Base-by-base conservation (phyloP, 2,888 invertebrate genomes). In the Papilio demoleus region DNA sequence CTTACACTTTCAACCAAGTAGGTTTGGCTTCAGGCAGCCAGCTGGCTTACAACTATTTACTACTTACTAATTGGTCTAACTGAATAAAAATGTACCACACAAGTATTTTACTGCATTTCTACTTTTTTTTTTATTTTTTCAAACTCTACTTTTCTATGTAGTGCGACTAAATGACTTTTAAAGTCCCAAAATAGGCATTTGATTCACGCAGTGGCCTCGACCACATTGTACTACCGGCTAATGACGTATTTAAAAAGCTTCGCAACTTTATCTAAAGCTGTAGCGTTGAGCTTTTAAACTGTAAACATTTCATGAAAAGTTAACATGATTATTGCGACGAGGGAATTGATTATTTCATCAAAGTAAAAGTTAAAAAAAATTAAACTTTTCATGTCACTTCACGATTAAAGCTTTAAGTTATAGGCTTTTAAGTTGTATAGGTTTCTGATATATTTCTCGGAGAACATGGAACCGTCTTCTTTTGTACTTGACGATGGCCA, bases 201-300 rank as follows among this genome's bases (percentile, higher is more conserved):
- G 53, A 53, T 53, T 27, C 53, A 53, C 53, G 53, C 24, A 53
- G 24, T 27, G 53, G 27, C 53, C 53, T 53, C 27, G 53, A 24
- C 2, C 27, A 53, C 27, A 27, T 27, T 24, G 53, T 53, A 53
- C 27, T 14, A 8, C 27, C 53, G 53, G 53, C 53, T 53, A 53
- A 53, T 53, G 53, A 53, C 53, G 24, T 27, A 53, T 53, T 53
- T 53, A 11, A 53, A 50, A 53, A 53, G 53, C 53, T 53, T 53
- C 22, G 53, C 24, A 50, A 50, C 53, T 24, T 53, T 27, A 53
- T 53, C 53, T 53, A 27, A 53, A 53, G 24, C 50, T 50, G 8
- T 24, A 12, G 53, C 27, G 14, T 53, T 9, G 53, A 27, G 53
- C 53, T 53, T 53, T 53, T 53, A 27, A 50, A 3, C 4, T n/a